Percentiles rank a stretch among this genome's conserved stretches.
Evolutionary conservation across 1,140 invertebrate species (phyloP).

Genomic region (Euwallacea similis): DNA sequence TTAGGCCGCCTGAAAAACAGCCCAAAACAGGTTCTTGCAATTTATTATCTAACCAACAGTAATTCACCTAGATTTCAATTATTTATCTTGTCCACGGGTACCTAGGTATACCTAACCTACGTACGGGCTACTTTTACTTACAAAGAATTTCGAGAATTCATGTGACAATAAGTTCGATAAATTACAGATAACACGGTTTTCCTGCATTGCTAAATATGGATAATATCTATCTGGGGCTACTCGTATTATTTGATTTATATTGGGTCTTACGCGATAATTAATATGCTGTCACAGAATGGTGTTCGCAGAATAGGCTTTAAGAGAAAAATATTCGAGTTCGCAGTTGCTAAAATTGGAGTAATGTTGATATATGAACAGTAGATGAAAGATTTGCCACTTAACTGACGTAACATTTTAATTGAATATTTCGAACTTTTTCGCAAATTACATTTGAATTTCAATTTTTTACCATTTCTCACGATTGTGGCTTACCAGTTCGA

Average conservation of each 20-base stretch:
- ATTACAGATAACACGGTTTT: conserved; percentile 18
- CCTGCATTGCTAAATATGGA: conserved; percentile 15
- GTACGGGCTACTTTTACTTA: conserved; percentile 27
- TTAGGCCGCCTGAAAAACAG: neutral
- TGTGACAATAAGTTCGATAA: conserved; percentile 26
- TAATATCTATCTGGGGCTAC: conserved; percentile 10
- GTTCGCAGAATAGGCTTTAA: too few relatives aligned
- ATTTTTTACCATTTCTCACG: too few relatives aligned
- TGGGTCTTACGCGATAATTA: conserved; percentile 3
- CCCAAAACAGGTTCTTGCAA: neutral
- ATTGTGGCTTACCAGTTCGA: too few relatives aligned
- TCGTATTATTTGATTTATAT: conserved; percentile 17
- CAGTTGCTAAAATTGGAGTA: too few relatives aligned
- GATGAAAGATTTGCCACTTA: too few relatives aligned
- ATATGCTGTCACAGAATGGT: conserved; percentile 6
- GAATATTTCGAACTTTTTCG: too few relatives aligned
- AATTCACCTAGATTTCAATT: conserved; percentile 27
- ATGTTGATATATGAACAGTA: too few relatives aligned
- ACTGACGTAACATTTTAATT: too few relatives aligned
- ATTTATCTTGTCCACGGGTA: too few relatives aligned
- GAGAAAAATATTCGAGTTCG: too few relatives aligned
- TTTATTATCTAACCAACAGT: conserved; percentile 25
- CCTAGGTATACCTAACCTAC: conserved; percentile 23
- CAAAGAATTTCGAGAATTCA: conserved; percentile 29
- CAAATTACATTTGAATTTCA: too few relatives aligned